These are phyloP conservation scores for Drosophila mojavensis DNA, from an alignment of 1,140 invertebrate genomes.

Conservation along the genomic window DNA sequence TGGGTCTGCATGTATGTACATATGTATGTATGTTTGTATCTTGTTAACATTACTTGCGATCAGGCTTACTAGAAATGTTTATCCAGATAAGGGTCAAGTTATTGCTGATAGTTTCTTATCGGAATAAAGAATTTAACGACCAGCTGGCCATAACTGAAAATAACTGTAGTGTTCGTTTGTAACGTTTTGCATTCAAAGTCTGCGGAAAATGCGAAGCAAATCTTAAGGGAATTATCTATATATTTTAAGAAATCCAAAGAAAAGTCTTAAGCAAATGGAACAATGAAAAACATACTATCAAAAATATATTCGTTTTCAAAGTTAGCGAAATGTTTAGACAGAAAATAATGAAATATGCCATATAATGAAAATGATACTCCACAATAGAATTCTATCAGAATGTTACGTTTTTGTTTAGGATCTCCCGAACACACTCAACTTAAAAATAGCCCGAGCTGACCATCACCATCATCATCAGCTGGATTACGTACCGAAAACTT, in stretches of 20 bases:
- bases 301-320: too few relatives aligned
- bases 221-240: too few relatives aligned
- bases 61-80: background rate
- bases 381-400: background rate
- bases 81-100: conserved; percentile 16
- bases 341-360: too few relatives aligned
- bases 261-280: too few relatives aligned
- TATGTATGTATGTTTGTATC: background rate
- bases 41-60: conserved; percentile 6
- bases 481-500: conserved; percentile 44
- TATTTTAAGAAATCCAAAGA: too few relatives aligned
- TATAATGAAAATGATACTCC: background rate
- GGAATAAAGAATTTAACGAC: background rate
- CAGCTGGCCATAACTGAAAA: too few relatives aligned
- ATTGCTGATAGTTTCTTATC: background rate
- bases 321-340: too few relatives aligned
- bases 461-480: conserved; percentile 30
- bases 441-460: conserved; percentile 34
- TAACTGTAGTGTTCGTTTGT: background rate
- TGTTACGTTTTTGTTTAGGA: conserved; percentile 16
- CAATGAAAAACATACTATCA: too few relatives aligned
- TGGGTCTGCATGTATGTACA: background rate
- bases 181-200: background rate
- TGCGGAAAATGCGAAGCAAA: background rate
- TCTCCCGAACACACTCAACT: conserved; percentile 16